Conservation (phyloP, 2,888 invertebrate genomes). For the Autographa pulchrina region DNA sequence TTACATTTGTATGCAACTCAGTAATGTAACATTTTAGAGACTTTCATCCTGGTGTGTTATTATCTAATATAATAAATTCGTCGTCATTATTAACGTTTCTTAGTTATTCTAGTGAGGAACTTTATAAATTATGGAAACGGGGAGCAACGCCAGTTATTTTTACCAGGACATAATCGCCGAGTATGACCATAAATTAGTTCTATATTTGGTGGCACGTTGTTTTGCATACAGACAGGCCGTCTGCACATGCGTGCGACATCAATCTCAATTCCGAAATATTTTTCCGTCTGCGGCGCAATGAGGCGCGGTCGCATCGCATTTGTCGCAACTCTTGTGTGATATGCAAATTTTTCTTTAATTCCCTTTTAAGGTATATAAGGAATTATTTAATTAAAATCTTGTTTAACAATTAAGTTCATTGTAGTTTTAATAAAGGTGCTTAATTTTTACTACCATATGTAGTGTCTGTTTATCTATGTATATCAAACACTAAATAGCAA, state of each 20-base stretch:
- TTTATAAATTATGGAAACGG: constrained; percentile 80
- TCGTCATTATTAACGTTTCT: constrained; percentile 38
- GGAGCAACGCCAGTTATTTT: constrained; percentile 83
- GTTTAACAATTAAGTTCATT: constrained; percentile 2
- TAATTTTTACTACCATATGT: neutral
- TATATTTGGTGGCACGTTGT: constrained; percentile 87
- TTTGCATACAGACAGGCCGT: constrained; percentile 87
- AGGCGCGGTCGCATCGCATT: constrained; percentile 50
- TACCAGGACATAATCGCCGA: constrained; percentile 85
- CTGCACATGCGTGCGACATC: constrained; percentile 89
- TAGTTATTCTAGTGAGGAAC: constrained; percentile 66
- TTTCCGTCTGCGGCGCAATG: constrained; percentile 81
- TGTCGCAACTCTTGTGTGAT: constrained; percentile 48
- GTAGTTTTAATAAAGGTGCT: neutral
- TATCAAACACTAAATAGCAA: no score
- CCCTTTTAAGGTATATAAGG: constrained; percentile 20
- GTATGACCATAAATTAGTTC: constrained; percentile 89
- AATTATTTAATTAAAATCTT: constrained; percentile 18
- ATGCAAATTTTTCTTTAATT: constrained; percentile 45
- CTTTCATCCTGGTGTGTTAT: constrained; percentile 1
- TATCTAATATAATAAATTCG: constrained; percentile 3
- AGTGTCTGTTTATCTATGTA: no score
- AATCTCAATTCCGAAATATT: constrained; percentile 89
- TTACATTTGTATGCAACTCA: neutral
- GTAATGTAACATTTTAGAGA: neutral